phyloP scores from a whole-genome alignment of 2,888 invertebrate species.

The Tinea semifulvella region DNA sequence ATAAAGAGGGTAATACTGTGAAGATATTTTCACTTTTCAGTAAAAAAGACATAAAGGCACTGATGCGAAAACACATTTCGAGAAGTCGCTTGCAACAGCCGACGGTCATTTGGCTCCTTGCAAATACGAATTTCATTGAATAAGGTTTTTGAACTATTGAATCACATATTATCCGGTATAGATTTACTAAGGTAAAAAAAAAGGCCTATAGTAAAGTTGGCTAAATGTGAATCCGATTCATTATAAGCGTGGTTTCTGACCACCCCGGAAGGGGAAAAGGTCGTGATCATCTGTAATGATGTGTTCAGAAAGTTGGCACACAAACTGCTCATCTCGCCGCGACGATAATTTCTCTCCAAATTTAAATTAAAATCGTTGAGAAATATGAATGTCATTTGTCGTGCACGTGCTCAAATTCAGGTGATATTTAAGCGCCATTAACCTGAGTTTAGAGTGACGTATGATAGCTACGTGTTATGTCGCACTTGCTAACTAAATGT shows the following conservation, averaged over 20 bases:
- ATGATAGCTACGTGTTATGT: neutral
- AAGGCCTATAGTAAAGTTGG: neutral
- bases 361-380: constrained; percentile 40
- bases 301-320: constrained; percentile 9
- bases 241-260: neutral
- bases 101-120: constrained; percentile 10
- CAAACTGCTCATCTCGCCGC: constrained; percentile 4
- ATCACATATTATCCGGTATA: too few species aligned
- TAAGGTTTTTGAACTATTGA: neutral
- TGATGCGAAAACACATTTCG: constrained; percentile 35
- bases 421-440: constrained; percentile 39
- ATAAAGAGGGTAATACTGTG: neutral
- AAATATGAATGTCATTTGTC: constrained; percentile 44
- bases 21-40: constrained; percentile 3
- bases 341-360: constrained; percentile 14
- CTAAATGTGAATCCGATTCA: neutral
- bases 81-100: constrained; percentile 6
- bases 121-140: neutral
- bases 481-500: neutral
- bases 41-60: constrained; percentile 27
- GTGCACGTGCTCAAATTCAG: constrained; percentile 40
- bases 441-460: constrained; percentile 13
- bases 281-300: neutral
- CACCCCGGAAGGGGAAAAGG: neutral
- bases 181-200: too few species aligned